Percentiles rank a stretch among this genome's conserved stretches.
Evolutionary conservation across 2,888 invertebrate species (phyloP).

Genomic region (Agrypnus murinus): DNA sequence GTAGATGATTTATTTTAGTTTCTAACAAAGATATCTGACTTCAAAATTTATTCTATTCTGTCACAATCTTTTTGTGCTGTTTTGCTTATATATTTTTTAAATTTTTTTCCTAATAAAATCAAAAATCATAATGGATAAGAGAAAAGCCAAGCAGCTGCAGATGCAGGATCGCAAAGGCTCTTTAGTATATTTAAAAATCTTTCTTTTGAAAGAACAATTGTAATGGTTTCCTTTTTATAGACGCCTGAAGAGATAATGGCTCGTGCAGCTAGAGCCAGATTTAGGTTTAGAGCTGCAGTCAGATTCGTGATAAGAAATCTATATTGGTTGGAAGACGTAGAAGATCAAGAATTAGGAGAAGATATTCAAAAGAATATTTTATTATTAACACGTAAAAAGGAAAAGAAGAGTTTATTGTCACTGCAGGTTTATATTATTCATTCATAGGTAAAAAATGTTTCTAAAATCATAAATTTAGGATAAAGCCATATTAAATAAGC

Average conservation of each 20-base stretch:
- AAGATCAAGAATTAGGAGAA: slow-evolving; percentile 69
- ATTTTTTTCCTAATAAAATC: too few relatives aligned
- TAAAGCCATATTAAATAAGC: slow-evolving; percentile 76
- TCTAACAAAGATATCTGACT: too few relatives aligned
- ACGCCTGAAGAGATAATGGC: slow-evolving; percentile 11
- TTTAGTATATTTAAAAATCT: too few relatives aligned
- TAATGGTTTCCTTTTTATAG: not conserved
- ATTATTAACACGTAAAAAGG: slow-evolving; percentile 57
- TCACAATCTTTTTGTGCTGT: too few relatives aligned
- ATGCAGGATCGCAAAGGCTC: too few relatives aligned
- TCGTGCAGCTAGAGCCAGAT: slow-evolving; percentile 69
- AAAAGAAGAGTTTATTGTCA: slow-evolving; percentile 60
- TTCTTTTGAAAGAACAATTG: not conserved
- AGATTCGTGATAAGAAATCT: slow-evolving; percentile 75
- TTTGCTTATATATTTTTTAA: too few relatives aligned
- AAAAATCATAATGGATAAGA: too few relatives aligned
- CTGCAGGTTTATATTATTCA: too few relatives aligned
- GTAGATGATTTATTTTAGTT: too few relatives aligned
- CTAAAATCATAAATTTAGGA: slow-evolving; percentile 74
- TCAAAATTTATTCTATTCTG: too few relatives aligned
- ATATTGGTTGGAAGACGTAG: slow-evolving; percentile 75
- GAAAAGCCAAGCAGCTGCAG: too few relatives aligned
- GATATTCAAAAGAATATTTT: slow-evolving; percentile 73
- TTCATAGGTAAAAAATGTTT: too few relatives aligned
- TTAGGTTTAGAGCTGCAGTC: slow-evolving; percentile 74